A percentile compares a stretch with the other conserved stretches of the same genome.
phyloP scores from a whole-genome alignment of 2,888 invertebrate genomes.

The Hecatera dysodea region DNA sequence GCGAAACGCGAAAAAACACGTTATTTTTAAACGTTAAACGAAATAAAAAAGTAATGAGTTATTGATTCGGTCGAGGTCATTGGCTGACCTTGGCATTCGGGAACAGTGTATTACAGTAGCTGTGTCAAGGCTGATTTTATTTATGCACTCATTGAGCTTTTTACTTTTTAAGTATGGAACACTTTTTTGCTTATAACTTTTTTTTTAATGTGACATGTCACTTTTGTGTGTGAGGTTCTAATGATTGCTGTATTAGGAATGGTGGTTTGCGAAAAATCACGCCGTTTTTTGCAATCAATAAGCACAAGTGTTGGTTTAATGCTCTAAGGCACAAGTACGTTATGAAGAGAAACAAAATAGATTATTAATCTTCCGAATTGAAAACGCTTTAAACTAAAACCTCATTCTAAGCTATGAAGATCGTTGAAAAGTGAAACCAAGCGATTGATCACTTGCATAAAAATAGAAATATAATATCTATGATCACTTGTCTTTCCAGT shows the following conservation, averaged over 20 bases:
- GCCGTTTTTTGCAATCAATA: no score
- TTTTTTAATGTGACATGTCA: not conserved
- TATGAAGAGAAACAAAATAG: no score
- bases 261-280: not conserved
- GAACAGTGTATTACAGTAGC: slow-evolving; percentile 66
- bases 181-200: slow-evolving; percentile 34
- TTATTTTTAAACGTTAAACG: slow-evolving; percentile 83
- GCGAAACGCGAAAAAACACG: slow-evolving; percentile 80
- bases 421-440: no score
- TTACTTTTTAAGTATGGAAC: slow-evolving; percentile 58
- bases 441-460: no score
- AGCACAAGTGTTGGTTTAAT: no score
- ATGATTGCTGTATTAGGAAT: not conserved
- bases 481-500: no score
- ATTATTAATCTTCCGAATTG: no score
- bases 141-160: slow-evolving; percentile 71
- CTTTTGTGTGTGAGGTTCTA: not conserved
- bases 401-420: no score
- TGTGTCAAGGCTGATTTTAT: slow-evolving; percentile 81
- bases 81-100: slow-evolving; percentile 72
- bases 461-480: no score
- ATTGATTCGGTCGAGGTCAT: slow-evolving; percentile 79
- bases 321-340: no score
- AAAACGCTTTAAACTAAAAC: no score
- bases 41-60: slow-evolving; percentile 86